These are phyloP conservation scores for Agriopis leucophaearia DNA, from an alignment of 2,888 invertebrate species.

Conservation along the genomic window DNA sequence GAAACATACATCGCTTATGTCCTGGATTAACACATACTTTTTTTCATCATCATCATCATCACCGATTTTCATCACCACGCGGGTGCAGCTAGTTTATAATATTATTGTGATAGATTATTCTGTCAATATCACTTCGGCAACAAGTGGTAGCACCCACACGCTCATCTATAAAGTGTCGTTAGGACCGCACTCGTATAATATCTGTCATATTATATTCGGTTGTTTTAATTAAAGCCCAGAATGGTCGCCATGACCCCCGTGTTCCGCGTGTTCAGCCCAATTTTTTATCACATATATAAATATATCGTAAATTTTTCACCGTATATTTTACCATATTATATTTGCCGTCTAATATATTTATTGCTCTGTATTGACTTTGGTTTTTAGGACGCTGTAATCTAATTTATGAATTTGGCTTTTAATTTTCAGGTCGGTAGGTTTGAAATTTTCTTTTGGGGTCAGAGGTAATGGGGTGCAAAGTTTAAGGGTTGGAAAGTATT, in stretches of 20 bases:
- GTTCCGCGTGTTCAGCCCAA: constrained; percentile 53
- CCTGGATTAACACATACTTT: too few species aligned
- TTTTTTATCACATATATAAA: constrained; percentile 68
- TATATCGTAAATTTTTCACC: constrained; percentile 45
- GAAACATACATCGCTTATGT: too few species aligned
- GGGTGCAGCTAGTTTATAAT: too few species aligned
- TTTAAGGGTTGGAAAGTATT: constrained; percentile 9
- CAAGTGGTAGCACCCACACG: constrained; percentile 34
- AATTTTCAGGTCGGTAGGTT: constrained; percentile 19
- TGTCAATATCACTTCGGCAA: neutral
- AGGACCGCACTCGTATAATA: constrained; percentile 58
- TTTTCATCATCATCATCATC: too few species aligned
- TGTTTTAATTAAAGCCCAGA: constrained; percentile 71
- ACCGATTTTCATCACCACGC: too few species aligned
- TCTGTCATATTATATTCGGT: constrained; percentile 72
- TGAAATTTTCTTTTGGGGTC: constrained; percentile 24
- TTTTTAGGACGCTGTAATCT: constrained; percentile 21
- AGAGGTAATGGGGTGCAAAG: constrained; percentile 24
- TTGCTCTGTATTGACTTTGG: constrained; percentile 36
- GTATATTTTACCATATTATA: constrained; percentile 14
- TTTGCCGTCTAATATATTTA: constrained; percentile 19
- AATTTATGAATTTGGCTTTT: constrained; percentile 30
- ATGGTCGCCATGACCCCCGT: constrained; percentile 59
- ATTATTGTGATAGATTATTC: too few species aligned
- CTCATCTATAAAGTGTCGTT: constrained; percentile 46